Percentiles rank a stretch among this genome's conserved stretches.
These are phyloP conservation scores for Caenorhabditis virilis DNA, from an alignment of 2,888 invertebrate genomes.

Conservation along the genomic window DNA sequence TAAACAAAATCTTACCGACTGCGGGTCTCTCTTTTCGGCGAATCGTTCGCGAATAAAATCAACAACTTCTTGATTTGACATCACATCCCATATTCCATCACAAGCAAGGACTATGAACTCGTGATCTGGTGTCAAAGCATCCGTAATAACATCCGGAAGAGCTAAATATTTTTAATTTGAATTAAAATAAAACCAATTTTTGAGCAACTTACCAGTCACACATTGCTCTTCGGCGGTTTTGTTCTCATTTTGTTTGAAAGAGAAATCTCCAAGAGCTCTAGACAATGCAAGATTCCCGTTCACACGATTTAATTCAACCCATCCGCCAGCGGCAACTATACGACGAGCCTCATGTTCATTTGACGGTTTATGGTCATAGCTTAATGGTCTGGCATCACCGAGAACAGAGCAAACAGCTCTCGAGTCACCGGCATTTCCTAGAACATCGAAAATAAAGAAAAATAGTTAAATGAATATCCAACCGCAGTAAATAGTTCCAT, in stretches of 20 bases:
- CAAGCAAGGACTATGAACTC: slow-evolving; percentile 96
- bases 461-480: slow-evolving; percentile 9
- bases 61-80: slow-evolving; percentile 85
- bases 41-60: slow-evolving; percentile 85
- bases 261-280: slow-evolving; percentile 93
- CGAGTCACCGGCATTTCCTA: slow-evolving; percentile 95
- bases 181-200: too few relatives aligned
- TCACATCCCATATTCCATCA: slow-evolving; percentile 99
- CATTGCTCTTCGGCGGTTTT: slow-evolving; percentile 91
- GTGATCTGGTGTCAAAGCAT: slow-evolving; percentile 84
- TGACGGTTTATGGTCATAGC: slow-evolving; percentile 84
- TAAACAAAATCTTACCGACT: slow-evolving; percentile 73
- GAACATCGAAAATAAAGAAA: slow-evolving; percentile 12
- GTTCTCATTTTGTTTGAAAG: slow-evolving; percentile 87
- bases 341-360: slow-evolving; percentile 74
- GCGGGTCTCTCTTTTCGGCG: slow-evolving; percentile 83
- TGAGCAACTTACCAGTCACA: slow-evolving; percentile 80
- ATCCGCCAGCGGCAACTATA: slow-evolving; percentile 90
- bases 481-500: slow-evolving; percentile 84
- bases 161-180: slow-evolving; percentile 74
- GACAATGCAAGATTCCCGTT: slow-evolving; percentile 91
- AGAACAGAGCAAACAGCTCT: slow-evolving; percentile 87
- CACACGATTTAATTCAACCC: slow-evolving; percentile 91
- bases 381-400: slow-evolving; percentile 80
- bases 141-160: slow-evolving; percentile 86